A percentile compares a stretch with the other conserved stretches of the same genome.
These are phyloP conservation scores for Danaus melanippus DNA, from an alignment of 1,140 invertebrate genomes.

Conservation along the genomic window DNA sequence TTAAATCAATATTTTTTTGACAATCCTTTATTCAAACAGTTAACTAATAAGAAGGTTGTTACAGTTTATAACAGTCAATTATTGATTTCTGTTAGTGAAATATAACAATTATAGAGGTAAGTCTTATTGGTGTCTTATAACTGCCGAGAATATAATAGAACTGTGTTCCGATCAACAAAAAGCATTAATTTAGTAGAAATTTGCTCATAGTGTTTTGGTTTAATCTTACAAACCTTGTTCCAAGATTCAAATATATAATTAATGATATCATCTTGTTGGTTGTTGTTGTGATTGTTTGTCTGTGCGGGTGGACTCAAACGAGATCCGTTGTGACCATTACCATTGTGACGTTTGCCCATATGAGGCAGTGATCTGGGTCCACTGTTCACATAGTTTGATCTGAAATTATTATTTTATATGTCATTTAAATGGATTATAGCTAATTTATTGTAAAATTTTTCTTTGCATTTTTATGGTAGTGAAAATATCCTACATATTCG, in stretches of 20 bases:
- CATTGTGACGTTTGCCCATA: conserved; percentile 51
- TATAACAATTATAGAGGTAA: no score
- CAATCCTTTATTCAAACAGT: no score
- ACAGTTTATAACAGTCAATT: no score
- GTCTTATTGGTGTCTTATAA: no score
- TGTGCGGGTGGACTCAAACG: conserved; percentile 54
- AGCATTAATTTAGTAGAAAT: no score
- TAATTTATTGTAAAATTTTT: neutral
- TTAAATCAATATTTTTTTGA: no score
- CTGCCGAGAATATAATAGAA: no score
- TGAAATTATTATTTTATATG: conserved; percentile 27
- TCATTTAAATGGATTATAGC: conserved; percentile 1
- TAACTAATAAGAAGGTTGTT: no score
- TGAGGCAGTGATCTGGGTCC: conserved; percentile 54
- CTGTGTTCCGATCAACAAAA: no score
- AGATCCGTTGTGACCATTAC: conserved; percentile 41
- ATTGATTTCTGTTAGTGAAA: no score
- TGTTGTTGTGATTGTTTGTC: conserved; percentile 36
- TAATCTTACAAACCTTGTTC: conserved; percentile 53
- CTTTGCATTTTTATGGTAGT: neutral
- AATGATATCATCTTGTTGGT: conserved; percentile 65
- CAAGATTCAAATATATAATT: conserved; percentile 69
- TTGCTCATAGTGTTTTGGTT: no score
- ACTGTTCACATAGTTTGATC: conserved; percentile 56
- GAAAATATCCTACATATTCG: neutral